A percentile compares a stretch with the other conserved stretches of the same genome.
Evolutionary conservation across 2,888 invertebrate genomes (phyloP).

Genomic region (Ornithoptera priamus): DNA sequence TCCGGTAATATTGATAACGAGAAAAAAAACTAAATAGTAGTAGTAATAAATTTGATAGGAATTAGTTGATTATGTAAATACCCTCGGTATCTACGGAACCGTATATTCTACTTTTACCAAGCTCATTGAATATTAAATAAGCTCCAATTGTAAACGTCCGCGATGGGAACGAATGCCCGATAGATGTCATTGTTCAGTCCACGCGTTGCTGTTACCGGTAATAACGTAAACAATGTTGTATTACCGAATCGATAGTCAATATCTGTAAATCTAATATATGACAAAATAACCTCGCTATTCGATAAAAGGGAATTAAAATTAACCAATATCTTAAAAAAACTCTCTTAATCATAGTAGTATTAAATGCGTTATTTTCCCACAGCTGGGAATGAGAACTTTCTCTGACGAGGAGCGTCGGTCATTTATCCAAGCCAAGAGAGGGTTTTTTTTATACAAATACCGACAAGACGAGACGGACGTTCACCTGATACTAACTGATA

Average conservation of each 20-base stretch:
- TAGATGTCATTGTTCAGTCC: slow-evolving; percentile 21
- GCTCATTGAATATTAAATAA: slow-evolving; percentile 29
- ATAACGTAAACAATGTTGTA: background rate
- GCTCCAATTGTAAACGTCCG: slow-evolving; percentile 10
- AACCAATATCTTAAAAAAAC: no score
- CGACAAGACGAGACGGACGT: no score
- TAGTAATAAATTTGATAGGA: slow-evolving; percentile 16
- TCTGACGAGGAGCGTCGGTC: no score
- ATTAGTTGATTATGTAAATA: slow-evolving; percentile 22
- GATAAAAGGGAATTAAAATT: no score
- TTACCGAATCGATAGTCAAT: background rate
- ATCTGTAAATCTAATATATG: no score
- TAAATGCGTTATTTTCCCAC: no score
- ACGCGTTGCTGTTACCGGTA: background rate
- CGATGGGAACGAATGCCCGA: slow-evolving; percentile 11
- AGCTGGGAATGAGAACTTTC: no score
- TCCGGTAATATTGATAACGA: background rate
- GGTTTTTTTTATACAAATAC: no score
- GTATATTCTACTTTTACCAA: slow-evolving; percentile 3
- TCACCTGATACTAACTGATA: no score
- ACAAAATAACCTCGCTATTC: no score
- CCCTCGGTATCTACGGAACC: slow-evolving; percentile 10
- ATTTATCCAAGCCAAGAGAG: no score
- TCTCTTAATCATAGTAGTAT: no score
- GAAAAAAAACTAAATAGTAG: background rate